Conservation (phyloP, 2,888 invertebrate genomes). For the Pasiphila rectangulata region DNA sequence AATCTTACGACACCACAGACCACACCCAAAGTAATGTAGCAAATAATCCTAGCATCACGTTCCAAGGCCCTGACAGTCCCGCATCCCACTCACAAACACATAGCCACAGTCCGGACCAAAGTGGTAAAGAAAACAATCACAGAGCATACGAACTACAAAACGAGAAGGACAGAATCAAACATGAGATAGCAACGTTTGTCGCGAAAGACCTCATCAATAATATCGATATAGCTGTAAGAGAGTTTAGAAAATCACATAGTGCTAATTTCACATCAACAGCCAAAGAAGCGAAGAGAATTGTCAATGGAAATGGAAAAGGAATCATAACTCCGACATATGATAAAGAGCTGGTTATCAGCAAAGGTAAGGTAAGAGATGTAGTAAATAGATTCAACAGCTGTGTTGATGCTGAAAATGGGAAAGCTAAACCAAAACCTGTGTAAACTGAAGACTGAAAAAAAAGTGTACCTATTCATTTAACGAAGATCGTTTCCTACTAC, state of each 20-base stretch:
- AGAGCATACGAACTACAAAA: constrained; percentile 55
- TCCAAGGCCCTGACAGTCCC: constrained; percentile 75
- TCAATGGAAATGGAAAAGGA: constrained; percentile 59
- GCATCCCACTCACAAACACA: constrained; percentile 68
- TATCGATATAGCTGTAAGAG: constrained; percentile 66
- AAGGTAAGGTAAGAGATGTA: constrained; percentile 74
- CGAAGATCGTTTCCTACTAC: too few species aligned
- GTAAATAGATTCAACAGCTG: constrained; percentile 70
- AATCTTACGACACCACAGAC: constrained; percentile 42
- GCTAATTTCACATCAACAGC: constrained; percentile 48
- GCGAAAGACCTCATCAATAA: constrained; percentile 74
- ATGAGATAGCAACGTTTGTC: constrained; percentile 72
- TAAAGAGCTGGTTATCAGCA: constrained; percentile 70
- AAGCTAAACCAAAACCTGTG: constrained; percentile 42
- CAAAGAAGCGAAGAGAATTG: constrained; percentile 40
- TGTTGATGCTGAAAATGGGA: constrained; percentile 41
- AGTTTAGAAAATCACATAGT: constrained; percentile 68
- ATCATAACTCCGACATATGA: constrained; percentile 70
- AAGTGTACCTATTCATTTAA: neutral
- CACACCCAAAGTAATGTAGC: constrained; percentile 41
- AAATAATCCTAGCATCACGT: constrained; percentile 70
- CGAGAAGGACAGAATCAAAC: constrained; percentile 70
- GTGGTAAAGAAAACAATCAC: constrained; percentile 48
- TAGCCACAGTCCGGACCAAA: constrained; percentile 63
- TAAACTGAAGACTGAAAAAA: constrained; percentile 52